phyloP scores from a whole-genome alignment of 2,113 vertebrate genomes.

The Clarias gariepinus region DNA sequence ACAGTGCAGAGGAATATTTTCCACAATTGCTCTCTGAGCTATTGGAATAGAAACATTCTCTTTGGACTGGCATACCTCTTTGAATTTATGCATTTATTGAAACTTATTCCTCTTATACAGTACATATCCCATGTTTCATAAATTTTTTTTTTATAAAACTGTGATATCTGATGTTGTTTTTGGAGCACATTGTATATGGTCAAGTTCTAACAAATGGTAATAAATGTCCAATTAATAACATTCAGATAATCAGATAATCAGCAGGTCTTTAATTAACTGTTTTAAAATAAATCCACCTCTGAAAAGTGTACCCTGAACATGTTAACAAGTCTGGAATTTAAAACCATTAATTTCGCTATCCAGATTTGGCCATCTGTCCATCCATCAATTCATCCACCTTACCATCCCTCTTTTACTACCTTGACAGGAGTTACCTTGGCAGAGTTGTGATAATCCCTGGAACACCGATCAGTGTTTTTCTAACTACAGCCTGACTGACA shows the following conservation, averaged over 20 bases:
- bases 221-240: neutral
- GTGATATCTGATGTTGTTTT: too few species aligned
- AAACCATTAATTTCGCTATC: neutral
- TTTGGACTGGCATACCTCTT: neutral
- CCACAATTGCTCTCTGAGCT: constrained; percentile 15
- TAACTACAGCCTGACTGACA: constrained; percentile 86
- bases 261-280: neutral
- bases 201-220: too few species aligned
- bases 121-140: too few species aligned
- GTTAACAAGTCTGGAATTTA: neutral
- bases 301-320: neutral
- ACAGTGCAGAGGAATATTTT: constrained; percentile 22
- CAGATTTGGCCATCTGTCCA: neutral
- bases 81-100: too few species aligned
- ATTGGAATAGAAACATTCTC: constrained; percentile 38
- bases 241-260: neutral
- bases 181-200: too few species aligned
- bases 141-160: too few species aligned
- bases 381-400: neutral
- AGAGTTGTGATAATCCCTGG: constrained; percentile 85
- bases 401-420: neutral
- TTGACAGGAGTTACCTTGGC: constrained; percentile 84
- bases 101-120: too few species aligned
- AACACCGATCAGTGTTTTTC: constrained; percentile 86
- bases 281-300: too few species aligned